Percentiles rank a stretch among this genome's conserved stretches.
phyloP scores from a whole-genome alignment of 2,113 vertebrate genomes.

The Rhodinocichla rosea region DNA sequence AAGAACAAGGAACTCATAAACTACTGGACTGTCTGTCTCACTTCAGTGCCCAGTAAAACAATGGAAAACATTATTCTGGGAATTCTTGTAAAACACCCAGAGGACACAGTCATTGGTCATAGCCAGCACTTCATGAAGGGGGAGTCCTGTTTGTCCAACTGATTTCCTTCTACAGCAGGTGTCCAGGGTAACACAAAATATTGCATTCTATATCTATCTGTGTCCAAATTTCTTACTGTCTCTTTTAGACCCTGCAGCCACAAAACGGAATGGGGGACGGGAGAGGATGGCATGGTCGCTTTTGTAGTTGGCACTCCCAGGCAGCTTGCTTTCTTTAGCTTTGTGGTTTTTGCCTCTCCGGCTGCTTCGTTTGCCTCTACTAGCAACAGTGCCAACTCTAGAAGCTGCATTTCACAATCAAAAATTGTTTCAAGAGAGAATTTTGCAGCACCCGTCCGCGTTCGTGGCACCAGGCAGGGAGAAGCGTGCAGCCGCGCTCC shows the following conservation, averaged over 20 bases:
- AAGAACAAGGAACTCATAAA: fast-evolving
- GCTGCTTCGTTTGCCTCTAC: background rate
- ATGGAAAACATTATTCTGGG: background rate
- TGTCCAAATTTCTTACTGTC: background rate
- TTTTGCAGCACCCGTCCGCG: too few relatives aligned
- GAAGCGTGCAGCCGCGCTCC: fast-evolving
- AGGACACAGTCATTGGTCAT: background rate
- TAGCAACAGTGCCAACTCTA: fast-evolving
- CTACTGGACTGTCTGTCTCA: background rate
- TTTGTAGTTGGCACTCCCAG: too few relatives aligned
- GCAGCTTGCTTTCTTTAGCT: background rate
- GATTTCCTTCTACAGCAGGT: background rate
- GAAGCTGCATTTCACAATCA: background rate
- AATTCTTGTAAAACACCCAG: background rate
- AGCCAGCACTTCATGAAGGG: background rate
- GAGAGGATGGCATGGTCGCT: fast-evolving
- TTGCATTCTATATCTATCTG: background rate
- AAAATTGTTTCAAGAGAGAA: too few relatives aligned
- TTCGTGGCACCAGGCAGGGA: fast-evolving
- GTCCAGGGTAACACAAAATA: background rate
- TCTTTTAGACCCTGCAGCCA: too few relatives aligned
- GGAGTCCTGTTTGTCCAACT: background rate
- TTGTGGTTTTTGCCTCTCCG: background rate
- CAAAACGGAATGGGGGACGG: fast-evolving
- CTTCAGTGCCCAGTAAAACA: background rate